Conservation (phyloP, 2,113 vertebrate species). For the Cyprinodon brontotheroides region DNA sequence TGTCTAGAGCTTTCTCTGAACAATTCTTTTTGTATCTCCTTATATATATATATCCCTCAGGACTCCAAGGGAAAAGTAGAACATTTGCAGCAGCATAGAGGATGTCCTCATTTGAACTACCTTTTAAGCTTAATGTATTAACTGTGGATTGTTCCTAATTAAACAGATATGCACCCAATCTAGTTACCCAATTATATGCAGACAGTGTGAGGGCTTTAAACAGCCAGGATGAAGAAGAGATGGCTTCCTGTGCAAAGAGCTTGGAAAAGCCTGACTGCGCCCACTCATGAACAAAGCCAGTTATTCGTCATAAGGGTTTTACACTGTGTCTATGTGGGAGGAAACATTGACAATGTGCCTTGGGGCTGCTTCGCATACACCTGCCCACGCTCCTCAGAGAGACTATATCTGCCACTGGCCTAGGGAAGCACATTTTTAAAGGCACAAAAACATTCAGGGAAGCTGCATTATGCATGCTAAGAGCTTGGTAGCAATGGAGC, state of each 20-base stretch:
- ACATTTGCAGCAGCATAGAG: background rate
- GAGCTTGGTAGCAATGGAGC: background rate
- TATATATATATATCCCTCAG: background rate
- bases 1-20: background rate
- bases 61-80: background rate
- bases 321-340: slow-evolving; percentile 33
- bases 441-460: slow-evolving; percentile 2
- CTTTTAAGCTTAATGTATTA: background rate
- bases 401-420: slow-evolving; percentile 10
- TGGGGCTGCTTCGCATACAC: slow-evolving; percentile 37
- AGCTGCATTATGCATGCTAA: background rate
- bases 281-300: slow-evolving; percentile 20
- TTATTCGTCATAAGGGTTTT: slow-evolving; percentile 25
- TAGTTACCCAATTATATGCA: background rate
- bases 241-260: slow-evolving; percentile 3
- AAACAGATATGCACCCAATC: background rate
- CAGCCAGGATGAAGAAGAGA: background rate
- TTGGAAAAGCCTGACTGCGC: slow-evolving; percentile 29
- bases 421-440: slow-evolving; percentile 2
- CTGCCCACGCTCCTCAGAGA: slow-evolving; percentile 31
- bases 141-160: background rate
- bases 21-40: background rate
- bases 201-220: slow-evolving; percentile 22
- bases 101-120: background rate
- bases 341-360: slow-evolving; percentile 21